Percentiles rank a stretch among this genome's conserved stretches.
Conservation (phyloP, 92 coral and sea anemone species). For the Zoanthus sociatus region DNA sequence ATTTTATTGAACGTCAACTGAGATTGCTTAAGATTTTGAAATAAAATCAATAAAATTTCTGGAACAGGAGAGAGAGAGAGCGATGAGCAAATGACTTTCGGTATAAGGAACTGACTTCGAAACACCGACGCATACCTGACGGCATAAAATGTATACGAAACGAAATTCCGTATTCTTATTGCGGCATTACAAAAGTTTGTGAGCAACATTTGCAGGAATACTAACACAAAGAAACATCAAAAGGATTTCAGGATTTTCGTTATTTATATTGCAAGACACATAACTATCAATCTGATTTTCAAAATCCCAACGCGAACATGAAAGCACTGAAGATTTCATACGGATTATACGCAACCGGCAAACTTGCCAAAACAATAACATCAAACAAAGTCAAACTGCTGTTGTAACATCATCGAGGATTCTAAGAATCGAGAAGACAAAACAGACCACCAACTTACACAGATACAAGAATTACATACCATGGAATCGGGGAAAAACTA, state of each 20-base stretch:
- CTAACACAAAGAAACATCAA: not conserved
- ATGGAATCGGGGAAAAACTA: slow-evolving; percentile 86
- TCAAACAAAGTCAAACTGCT: slow-evolving; percentile 26
- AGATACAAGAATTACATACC: slow-evolving; percentile 68
- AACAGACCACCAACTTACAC: not conserved
- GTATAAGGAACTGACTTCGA: not conserved
- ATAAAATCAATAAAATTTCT: not conserved
- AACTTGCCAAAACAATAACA: slow-evolving; percentile 51
- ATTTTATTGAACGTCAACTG: not conserved
- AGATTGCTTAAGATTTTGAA: not conserved
- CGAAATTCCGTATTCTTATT: not conserved
- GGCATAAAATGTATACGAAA: not conserved
- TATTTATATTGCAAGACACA: not conserved
- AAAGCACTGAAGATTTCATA: slow-evolving; percentile 14
- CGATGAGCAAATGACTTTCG: not conserved
- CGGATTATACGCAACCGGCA: slow-evolving; percentile 42
- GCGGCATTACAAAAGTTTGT: slow-evolving; percentile 10
- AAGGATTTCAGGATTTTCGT: not conserved
- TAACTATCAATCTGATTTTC: not conserved
- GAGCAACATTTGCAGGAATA: not conserved
- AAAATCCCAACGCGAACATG: slow-evolving; percentile 18
- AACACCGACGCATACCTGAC: not conserved
- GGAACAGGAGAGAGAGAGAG: not conserved
- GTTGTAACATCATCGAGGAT: slow-evolving; percentile 12
- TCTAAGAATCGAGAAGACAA: not conserved